Percentiles rank a stretch among this genome's conserved stretches.
Evolutionary conservation across 2,797 vertebrate genomes (phyloP).

Genomic region (Fundulus diaphanus): DNA sequence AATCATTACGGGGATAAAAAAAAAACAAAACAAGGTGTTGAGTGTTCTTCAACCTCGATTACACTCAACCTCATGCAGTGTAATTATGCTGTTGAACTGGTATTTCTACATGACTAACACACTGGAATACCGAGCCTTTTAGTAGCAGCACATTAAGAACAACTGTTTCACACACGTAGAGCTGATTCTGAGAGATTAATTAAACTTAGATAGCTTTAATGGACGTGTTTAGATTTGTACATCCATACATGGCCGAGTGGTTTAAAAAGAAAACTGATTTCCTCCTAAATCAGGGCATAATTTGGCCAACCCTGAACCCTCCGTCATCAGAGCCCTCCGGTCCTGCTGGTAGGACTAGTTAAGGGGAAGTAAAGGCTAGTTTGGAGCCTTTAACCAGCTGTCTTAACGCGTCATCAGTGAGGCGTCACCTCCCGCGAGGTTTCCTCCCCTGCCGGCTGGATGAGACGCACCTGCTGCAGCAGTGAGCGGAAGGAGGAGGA

Average conservation of each 20-base stretch:
- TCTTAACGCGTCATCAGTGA: constrained; percentile 36
- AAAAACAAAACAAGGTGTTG: constrained; percentile 9
- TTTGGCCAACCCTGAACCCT: not conserved
- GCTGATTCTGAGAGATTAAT: not conserved
- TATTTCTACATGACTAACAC: constrained; percentile 49
- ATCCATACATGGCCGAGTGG: not conserved
- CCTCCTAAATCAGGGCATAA: not conserved
- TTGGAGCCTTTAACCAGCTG: constrained; percentile 10
- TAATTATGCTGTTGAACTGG: constrained; percentile 57
- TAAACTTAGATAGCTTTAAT: not conserved
- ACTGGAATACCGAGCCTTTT: not conserved
- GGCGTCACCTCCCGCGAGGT: constrained; percentile 58
- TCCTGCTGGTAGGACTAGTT: not conserved
- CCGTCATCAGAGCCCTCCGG: not conserved
- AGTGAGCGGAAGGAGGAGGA: constrained; percentile 25
- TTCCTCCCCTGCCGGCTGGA: constrained; percentile 14
- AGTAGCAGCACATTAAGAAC: not conserved
- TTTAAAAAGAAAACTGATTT: not conserved
- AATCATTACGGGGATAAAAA: constrained; percentile 60
- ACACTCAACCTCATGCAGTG: constrained; percentile 34
- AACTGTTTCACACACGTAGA: not conserved
- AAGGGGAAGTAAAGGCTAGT: constrained; percentile 12
- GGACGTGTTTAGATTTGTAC: not conserved
- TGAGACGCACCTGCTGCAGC: constrained; percentile 66
- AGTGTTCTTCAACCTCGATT: constrained; percentile 29